Evolutionary conservation across 2,113 vertebrate species (phyloP).

Genomic region (Phylloscopus trochilus): DNA sequence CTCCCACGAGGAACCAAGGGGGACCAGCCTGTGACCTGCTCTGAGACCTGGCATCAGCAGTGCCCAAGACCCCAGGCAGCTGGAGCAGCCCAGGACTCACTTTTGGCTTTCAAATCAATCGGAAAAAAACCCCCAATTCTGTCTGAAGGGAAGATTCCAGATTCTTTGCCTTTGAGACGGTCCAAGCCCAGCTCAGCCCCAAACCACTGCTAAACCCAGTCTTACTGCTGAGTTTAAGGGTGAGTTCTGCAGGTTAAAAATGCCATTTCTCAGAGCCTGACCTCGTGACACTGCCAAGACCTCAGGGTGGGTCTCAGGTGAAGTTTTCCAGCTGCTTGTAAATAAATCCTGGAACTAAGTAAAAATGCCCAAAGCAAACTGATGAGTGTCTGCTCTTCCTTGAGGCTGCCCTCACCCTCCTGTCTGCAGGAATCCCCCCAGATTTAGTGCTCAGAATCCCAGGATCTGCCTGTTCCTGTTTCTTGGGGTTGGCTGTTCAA

Average conservation of each 20-base stretch:
- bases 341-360: background rate
- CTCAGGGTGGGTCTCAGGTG: background rate
- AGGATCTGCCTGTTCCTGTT: background rate
- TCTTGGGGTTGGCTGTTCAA: background rate
- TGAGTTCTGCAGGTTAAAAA: background rate
- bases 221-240: background rate
- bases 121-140: background rate
- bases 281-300: background rate
- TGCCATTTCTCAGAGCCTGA: background rate
- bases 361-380: background rate
- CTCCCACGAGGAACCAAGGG: background rate
- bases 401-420: background rate
- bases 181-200: background rate
- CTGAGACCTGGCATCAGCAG: background rate
- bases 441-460: background rate
- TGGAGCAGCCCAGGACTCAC: background rate
- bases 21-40: background rate
- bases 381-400: background rate
- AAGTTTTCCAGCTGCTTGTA: background rate
- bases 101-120: background rate
- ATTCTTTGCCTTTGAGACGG: background rate
- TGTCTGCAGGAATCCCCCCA: background rate
- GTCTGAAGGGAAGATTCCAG: background rate
- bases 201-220: accelerated
- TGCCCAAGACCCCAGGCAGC: background rate